Conservation (phyloP, 2,113 vertebrate species). For the Onychostoma macrolepis region DNA sequence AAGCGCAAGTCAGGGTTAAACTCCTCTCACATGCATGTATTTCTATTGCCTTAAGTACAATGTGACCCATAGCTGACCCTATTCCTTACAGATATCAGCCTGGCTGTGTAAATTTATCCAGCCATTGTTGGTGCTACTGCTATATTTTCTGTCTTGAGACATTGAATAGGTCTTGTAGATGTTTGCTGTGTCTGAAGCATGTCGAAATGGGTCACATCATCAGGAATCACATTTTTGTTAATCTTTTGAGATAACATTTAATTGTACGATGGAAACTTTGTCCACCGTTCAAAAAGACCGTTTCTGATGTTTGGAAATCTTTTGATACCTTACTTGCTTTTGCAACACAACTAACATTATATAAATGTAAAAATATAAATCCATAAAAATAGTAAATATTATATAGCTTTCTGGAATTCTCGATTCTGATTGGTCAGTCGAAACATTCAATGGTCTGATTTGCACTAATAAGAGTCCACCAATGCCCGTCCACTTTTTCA, state of each 20-base stretch:
- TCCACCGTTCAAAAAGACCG: neutral
- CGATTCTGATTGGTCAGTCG: neutral
- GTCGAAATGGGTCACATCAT: neutral
- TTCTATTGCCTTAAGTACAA: constrained; percentile 16
- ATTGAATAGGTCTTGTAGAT: neutral
- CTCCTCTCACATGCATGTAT: neutral
- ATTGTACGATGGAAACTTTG: neutral
- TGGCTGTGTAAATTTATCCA: neutral
- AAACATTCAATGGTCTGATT: neutral
- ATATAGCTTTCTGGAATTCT: neutral
- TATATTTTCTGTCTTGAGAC: neutral
- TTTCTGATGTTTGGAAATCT: neutral
- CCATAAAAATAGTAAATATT: neutral
- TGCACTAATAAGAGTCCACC: no score
- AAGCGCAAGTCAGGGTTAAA: neutral
- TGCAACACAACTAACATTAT: neutral
- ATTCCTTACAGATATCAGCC: neutral
- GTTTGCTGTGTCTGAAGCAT: constrained; percentile 3
- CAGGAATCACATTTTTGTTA: neutral
- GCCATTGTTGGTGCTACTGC: neutral
- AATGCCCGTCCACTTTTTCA: neutral
- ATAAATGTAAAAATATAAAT: neutral
- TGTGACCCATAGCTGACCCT: constrained; percentile 33
- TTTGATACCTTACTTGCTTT: neutral
- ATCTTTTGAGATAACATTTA: neutral